phyloP scores from a whole-genome alignment of 2,797 vertebrate species.

The Propithecus deckenii region DNA sequence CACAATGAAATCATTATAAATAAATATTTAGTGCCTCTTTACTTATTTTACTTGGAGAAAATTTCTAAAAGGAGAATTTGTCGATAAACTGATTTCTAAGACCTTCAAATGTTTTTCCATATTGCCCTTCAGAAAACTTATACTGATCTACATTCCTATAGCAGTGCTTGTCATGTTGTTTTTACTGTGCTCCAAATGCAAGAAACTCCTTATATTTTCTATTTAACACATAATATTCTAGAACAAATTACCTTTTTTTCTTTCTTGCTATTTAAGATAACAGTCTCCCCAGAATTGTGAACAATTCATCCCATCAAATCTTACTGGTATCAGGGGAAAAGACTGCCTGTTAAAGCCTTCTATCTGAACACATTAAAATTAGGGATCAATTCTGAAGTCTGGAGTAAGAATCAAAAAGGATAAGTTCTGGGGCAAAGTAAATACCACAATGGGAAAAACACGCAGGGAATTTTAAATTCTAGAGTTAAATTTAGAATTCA shows the following conservation, averaged over 20 bases:
- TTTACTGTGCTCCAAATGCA: not conserved
- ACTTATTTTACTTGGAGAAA: slow-evolving; percentile 34
- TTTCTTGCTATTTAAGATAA: not conserved
- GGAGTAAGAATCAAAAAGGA: not conserved
- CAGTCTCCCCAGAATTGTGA: not conserved
- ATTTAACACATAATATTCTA: not conserved
- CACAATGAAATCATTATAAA: not conserved
- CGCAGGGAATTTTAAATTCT: not conserved
- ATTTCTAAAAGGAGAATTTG: not conserved
- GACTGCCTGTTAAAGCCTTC: not conserved
- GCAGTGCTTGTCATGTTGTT: not conserved
- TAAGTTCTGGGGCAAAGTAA: not conserved
- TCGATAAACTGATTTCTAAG: not conserved
- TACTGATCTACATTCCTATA: not conserved
- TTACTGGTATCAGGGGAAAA: not conserved
- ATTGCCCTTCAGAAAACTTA: not conserved
- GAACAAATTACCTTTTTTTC: not conserved
- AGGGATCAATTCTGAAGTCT: not conserved
- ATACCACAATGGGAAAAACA: not conserved
- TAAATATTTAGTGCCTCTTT: slow-evolving; percentile 5
- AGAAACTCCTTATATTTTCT: not conserved
- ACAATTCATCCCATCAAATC: slow-evolving; percentile 12
- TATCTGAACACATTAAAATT: not conserved
- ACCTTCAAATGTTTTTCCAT: not conserved
- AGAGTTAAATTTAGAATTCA: not conserved